A percentile compares a stretch with the other conserved stretches of the same genome.
Conservation (phyloP, 2,888 invertebrate genomes). For the Diplolepis rosae region DNA sequence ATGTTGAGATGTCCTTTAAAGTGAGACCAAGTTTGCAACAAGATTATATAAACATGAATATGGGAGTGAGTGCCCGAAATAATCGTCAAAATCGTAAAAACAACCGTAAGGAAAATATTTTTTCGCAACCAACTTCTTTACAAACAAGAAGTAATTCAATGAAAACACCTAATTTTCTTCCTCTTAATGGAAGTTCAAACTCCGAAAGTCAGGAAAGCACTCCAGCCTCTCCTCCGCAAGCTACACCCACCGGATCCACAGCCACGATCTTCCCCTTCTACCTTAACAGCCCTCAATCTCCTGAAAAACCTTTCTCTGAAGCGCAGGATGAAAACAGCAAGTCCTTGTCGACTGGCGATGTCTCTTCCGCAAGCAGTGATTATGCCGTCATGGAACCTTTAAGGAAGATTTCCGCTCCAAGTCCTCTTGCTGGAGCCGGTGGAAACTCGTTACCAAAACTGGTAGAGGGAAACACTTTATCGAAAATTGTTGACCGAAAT, state of each 20-base stretch:
- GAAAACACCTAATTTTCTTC: constrained; percentile 72
- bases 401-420: constrained; percentile 54
- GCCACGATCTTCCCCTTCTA: constrained; percentile 82
- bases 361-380: constrained; percentile 45
- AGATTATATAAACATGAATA: constrained; percentile 77
- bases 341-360: constrained; percentile 34
- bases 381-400: constrained; percentile 54
- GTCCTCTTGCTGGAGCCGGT: constrained; percentile 52
- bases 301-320: constrained; percentile 75
- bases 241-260: constrained; percentile 78
- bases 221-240: constrained; percentile 74
- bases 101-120: constrained; percentile 73
- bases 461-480: constrained; percentile 30
- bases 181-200: constrained; percentile 71
- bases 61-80: constrained; percentile 64
- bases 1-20: constrained; percentile 80
- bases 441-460: constrained; percentile 39
- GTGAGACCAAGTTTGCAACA: constrained; percentile 71
- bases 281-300: constrained; percentile 81
- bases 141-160: constrained; percentile 70
- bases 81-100: constrained; percentile 52
- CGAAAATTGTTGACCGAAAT: constrained; percentile 38
- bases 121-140: constrained; percentile 81
- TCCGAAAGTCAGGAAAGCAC: constrained; percentile 72
- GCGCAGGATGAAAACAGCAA: constrained; percentile 41